Evolutionary conservation across 92 coral and sea anemone species (phyloP), one percentile per base, ranked within the genome.

Genomic region (Desmophyllum pertusum): DNA sequence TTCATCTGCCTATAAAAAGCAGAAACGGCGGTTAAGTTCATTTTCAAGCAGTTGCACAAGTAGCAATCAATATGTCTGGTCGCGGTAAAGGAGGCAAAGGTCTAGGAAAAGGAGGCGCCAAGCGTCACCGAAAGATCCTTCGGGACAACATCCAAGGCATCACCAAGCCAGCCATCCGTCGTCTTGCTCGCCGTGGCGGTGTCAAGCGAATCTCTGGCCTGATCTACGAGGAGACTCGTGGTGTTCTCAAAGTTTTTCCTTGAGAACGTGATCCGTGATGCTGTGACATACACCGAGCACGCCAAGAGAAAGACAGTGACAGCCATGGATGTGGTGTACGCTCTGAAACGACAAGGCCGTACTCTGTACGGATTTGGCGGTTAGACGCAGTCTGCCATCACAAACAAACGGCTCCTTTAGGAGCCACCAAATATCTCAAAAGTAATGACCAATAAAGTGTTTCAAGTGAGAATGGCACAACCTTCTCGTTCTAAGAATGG

Each of bases 21-120:
- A n/a, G n/a, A n/a, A n/a, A n/a, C n/a, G n/a, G n/a, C n/a, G n/a
- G n/a, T n/a, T n/a, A n/a, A n/a, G n/a, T n/a, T n/a, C n/a, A n/a
- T n/a, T n/a, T n/a, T n/a, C n/a, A n/a, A n/a, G n/a, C 70, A 33
- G 70, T 65, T 36, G 42, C 55, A 41, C 40, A 11, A 63, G 61
- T 14, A 62, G 29, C 27, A 59, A 18, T 36, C 48, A 66, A 9
- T 14, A 91, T 91, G 95, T 85, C 95, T 70, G 95, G 95, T 59
- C 92, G 95, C 66, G 95, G 95, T 33, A 94, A 94, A 94, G 98
- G 98, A 89, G 98, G 98, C 79, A 94, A 94, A 92, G 98, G 98
- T 87, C 95, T 94, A 53, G 98, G 98, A 84, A 94, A 94, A 85
- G 98, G 98, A 92, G 98, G 98, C 91, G 98, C 98, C 89, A 94